Evolutionary conservation across 1,140 invertebrate genomes (phyloP).

Genomic region (Matsumurasca onukii): DNA sequence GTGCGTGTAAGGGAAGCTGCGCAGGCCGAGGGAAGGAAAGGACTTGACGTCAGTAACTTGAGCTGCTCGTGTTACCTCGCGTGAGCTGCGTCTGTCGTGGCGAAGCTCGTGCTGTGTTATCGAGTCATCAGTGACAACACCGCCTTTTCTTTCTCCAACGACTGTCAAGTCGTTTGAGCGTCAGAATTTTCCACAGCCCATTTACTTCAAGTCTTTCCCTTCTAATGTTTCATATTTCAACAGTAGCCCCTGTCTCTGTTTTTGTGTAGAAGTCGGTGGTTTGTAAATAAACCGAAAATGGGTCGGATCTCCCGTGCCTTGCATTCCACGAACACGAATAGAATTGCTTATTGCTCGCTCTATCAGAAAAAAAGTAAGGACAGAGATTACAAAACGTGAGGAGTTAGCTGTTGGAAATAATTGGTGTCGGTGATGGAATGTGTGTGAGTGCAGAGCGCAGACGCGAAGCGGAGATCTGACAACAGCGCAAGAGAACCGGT

Average conservation of each 20-base stretch:
- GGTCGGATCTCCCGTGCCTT: too few relatives aligned
- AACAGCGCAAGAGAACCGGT: conserved; percentile 11
- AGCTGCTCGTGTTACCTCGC: conserved; percentile 5
- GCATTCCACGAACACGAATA: too few relatives aligned
- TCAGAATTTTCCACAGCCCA: neutral
- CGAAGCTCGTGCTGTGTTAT: neutral
- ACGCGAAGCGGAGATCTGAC: conserved; percentile 5
- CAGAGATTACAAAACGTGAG: conserved; percentile 12
- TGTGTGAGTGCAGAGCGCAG: neutral
- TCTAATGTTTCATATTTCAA: conserved; percentile 1
- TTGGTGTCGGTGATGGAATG: conserved; percentile 22
- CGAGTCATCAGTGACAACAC: too few relatives aligned
- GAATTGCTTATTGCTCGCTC: too few relatives aligned
- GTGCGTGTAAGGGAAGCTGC: neutral
- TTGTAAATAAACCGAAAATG: too few relatives aligned
- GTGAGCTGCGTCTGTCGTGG: conserved; percentile 2
- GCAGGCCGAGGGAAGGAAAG: conserved; percentile 1
- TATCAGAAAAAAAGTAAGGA: neutral
- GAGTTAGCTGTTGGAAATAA: conserved; percentile 12
- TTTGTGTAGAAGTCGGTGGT: too few relatives aligned
- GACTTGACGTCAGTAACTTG: conserved; percentile 6
- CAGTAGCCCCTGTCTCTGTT: too few relatives aligned
- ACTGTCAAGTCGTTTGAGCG: neutral
- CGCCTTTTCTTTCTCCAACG: too few relatives aligned
- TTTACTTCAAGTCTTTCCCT: neutral